Evolutionary conservation across 2,113 vertebrate genomes (phyloP).

Genomic region (Podarcis raffonei): DNA sequence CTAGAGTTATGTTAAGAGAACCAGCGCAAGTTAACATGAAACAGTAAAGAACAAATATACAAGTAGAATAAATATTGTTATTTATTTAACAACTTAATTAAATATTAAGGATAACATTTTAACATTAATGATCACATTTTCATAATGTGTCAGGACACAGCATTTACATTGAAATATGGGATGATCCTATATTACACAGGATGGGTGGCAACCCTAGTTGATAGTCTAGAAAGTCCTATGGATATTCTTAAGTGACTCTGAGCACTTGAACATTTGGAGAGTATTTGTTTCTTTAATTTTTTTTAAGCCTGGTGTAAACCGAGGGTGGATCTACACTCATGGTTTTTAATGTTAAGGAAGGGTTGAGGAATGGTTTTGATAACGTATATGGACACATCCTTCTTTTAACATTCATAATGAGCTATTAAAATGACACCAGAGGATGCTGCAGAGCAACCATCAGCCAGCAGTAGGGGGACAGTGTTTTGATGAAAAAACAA

Average conservation of each 20-base stretch:
- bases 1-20: not conserved
- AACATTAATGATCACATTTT: not conserved
- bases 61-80: not conserved
- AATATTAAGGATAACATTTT: not conserved
- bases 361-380: too few species aligned
- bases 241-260: not conserved
- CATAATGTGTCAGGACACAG: not conserved
- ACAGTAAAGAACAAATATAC: not conserved
- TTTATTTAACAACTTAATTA: not conserved
- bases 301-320: not conserved
- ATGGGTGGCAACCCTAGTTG: too few species aligned
- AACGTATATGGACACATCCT: too few species aligned
- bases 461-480: too few species aligned
- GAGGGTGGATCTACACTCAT: too few species aligned
- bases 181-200: too few species aligned
- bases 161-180: too few species aligned
- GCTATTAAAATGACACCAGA: too few species aligned
- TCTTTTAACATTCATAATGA: too few species aligned
- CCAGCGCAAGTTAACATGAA: not conserved
- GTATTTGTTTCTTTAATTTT: not conserved
- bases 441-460: too few species aligned
- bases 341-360: too few species aligned
- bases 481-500: too few species aligned
- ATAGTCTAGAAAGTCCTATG: not conserved
- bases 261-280: not conserved